Evolutionary conservation across 2,797 vertebrate genomes (phyloP).

Genomic region (Lycodopsis pacificus): DNA sequence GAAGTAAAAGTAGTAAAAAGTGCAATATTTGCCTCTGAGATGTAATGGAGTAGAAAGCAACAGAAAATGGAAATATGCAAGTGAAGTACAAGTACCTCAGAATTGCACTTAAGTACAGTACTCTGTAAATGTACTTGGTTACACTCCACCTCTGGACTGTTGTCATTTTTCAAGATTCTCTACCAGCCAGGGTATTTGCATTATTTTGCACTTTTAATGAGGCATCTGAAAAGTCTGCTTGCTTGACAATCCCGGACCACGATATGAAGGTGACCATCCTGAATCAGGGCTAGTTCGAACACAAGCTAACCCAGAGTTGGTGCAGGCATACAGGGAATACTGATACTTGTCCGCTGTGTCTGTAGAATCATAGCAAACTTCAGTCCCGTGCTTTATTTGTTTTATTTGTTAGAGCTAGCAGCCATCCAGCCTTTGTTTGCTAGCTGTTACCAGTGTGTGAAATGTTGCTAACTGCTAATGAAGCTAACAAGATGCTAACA

Average conservation of each 20-base stretch:
- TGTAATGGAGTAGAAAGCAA: too few relatives aligned
- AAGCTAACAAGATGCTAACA: slow-evolving; percentile 81
- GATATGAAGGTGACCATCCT: not conserved
- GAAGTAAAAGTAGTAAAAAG: too few relatives aligned
- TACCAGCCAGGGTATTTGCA: not conserved
- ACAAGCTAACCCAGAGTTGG: not conserved
- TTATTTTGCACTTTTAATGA: not conserved
- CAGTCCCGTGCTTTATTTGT: slow-evolving; percentile 13
- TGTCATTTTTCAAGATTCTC: not conserved
- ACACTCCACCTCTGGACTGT: not conserved
- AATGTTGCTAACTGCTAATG: slow-evolving; percentile 61
- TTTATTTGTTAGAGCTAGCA: slow-evolving; percentile 13
- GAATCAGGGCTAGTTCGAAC: not conserved
- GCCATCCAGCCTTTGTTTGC: slow-evolving; percentile 55
- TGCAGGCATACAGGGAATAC: too few relatives aligned
- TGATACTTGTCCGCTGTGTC: slow-evolving; percentile 7
- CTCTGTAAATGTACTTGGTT: not conserved
- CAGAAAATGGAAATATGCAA: too few relatives aligned
- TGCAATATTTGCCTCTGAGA: too few relatives aligned
- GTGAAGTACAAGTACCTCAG: not conserved
- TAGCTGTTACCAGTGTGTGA: slow-evolving; percentile 48
- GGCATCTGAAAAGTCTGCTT: not conserved
- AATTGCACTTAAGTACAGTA: not conserved
- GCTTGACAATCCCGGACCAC: not conserved
- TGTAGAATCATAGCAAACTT: slow-evolving; percentile 2